phyloP scores from a whole-genome alignment of 1,140 invertebrate genomes.

The Monochamus saltuarius region DNA sequence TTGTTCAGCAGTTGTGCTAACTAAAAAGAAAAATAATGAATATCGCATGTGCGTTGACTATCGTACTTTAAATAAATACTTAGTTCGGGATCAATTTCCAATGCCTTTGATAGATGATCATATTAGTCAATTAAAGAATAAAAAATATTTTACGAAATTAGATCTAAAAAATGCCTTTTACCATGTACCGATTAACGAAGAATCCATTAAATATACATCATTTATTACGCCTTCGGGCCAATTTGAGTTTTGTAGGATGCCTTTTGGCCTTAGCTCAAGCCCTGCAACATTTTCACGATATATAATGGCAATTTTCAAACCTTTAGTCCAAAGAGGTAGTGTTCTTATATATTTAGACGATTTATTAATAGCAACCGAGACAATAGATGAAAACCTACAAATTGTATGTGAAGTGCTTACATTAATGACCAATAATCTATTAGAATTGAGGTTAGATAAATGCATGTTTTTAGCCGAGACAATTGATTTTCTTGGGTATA shows the following conservation, averaged over 20 bases:
- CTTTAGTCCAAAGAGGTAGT: too few species aligned
- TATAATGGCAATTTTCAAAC: conserved; percentile 10
- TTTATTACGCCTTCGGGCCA: conserved; percentile 39
- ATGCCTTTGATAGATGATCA: conserved; percentile 46
- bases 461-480: conserved; percentile 27
- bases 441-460: conserved; percentile 34
- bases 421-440: conserved; percentile 16
- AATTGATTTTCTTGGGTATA: conserved; percentile 31
- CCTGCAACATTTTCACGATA: conserved; percentile 6
- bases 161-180: conserved; percentile 39
- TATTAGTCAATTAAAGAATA: conserved; percentile 33
- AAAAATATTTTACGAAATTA: conserved; percentile 38
- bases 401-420: conserved; percentile 24
- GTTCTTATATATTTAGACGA: conserved; percentile 33
- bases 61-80: too few species aligned
- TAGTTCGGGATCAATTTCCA: too few species aligned
- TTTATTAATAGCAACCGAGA: conserved; percentile 24
- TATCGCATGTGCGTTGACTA: too few species aligned
- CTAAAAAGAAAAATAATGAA: too few species aligned
- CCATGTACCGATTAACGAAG: conserved; percentile 42
- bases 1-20: too few species aligned
- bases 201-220: conserved; percentile 41
- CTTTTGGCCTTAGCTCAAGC: conserved; percentile 37
- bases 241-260: conserved; percentile 42
- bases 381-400: conserved; percentile 18